These are phyloP conservation scores for Mimumesa dahlbomi DNA, from an alignment of 2,888 invertebrate genomes.

Conservation along the genomic window DNA sequence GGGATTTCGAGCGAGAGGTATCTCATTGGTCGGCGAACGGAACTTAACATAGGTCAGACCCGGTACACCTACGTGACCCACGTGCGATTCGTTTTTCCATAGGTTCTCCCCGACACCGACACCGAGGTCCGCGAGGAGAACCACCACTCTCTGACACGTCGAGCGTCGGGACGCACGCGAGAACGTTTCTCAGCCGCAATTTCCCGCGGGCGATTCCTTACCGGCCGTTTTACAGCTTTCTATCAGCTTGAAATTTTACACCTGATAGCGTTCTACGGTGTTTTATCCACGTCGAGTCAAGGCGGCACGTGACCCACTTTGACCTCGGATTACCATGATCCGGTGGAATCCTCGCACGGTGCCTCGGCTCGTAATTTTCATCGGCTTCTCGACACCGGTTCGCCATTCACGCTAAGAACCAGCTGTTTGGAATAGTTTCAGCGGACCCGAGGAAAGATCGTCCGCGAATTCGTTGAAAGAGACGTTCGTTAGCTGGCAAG, in stretches of 20 bases:
- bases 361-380: no score
- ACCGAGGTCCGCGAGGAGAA: no score
- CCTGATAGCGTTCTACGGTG: background rate
- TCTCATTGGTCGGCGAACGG: background rate
- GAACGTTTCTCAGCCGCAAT: background rate
- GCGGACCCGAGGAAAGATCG: no score
- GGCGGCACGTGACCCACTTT: slow-evolving; percentile 21
- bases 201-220: background rate
- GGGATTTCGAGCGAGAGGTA: slow-evolving; percentile 7
- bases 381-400: no score
- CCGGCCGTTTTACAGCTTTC: slow-evolving; percentile 17
- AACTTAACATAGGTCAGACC: slow-evolving; percentile 19
- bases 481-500: no score
- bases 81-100: slow-evolving; percentile 24
- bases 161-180: no score
- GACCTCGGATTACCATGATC: slow-evolving; percentile 21
- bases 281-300: slow-evolving; percentile 2
- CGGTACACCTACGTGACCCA: slow-evolving; percentile 27
- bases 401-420: no score
- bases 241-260: slow-evolving; percentile 12
- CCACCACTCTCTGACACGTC: background rate
- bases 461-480: background rate
- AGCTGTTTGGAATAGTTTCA: no score
- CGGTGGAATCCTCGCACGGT: background rate
- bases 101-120: no score